Evolutionary conservation across 1,140 invertebrate species (phyloP).

Genomic region (Musca vetustissima): DNA sequence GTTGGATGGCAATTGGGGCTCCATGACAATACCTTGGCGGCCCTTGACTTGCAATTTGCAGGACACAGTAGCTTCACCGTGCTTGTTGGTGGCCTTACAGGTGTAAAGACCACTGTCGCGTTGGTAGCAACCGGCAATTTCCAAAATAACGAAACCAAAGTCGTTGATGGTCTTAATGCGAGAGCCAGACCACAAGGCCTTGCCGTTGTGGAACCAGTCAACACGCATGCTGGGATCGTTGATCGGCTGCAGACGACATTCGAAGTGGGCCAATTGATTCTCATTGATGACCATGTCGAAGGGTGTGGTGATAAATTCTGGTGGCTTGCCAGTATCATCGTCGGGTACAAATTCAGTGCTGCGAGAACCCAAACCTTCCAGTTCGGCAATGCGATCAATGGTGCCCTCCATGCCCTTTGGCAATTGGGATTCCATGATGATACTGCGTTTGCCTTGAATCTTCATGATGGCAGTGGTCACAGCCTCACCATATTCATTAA

Average conservation of each 20-base stretch:
- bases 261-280: slow-evolving; percentile 89
- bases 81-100: slow-evolving; percentile 87
- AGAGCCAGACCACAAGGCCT: slow-evolving; percentile 82
- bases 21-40: slow-evolving; percentile 83
- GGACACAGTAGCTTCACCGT: slow-evolving; percentile 85
- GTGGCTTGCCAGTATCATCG: slow-evolving; percentile 84
- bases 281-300: slow-evolving; percentile 82
- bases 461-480: slow-evolving; percentile 90
- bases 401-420: slow-evolving; percentile 91
- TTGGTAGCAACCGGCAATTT: slow-evolving; percentile 85
- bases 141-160: slow-evolving; percentile 91
- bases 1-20: slow-evolving; percentile 85
- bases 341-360: slow-evolving; percentile 62
- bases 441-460: slow-evolving; percentile 86
- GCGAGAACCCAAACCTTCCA: slow-evolving; percentile 80
- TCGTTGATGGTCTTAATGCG: slow-evolving; percentile 90
- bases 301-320: slow-evolving; percentile 88
- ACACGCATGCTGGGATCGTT: slow-evolving; percentile 91
- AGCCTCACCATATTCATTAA: slow-evolving; percentile 89
- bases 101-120: slow-evolving; percentile 87
- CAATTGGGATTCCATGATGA: slow-evolving; percentile 88
- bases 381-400: slow-evolving; percentile 89
- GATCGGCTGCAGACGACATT: slow-evolving; percentile 85
- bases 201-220: slow-evolving; percentile 96
- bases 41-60: slow-evolving; percentile 83